Evolutionary conservation across 2,113 vertebrate species (phyloP).

Genomic region (Poeciliopsis occidentalis): DNA sequence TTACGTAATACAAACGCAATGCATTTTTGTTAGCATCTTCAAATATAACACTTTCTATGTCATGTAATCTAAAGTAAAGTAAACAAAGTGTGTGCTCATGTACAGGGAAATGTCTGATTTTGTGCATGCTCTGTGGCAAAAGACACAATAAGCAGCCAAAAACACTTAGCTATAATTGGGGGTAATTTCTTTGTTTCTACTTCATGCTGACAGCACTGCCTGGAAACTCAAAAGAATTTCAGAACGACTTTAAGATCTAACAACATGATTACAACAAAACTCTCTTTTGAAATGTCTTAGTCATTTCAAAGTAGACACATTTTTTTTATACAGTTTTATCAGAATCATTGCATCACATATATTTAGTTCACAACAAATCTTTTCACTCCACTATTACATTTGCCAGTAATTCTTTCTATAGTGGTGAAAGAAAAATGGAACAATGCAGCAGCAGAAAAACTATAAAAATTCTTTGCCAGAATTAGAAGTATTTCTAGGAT

Average conservation of each 20-base stretch:
- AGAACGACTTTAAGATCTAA: slow-evolving; percentile 53
- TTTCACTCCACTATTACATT: slow-evolving; percentile 1
- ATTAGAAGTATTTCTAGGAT: neutral
- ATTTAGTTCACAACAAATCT: neutral
- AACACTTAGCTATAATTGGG: no score
- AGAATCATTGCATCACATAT: slow-evolving; percentile 2
- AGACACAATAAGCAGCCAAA: no score
- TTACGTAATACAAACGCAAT: no score
- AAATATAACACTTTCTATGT: no score
- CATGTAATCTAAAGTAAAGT: no score
- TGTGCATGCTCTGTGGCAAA: no score
- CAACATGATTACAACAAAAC: slow-evolving; percentile 57
- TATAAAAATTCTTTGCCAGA: neutral
- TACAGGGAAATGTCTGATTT: no score
- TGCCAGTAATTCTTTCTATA: neutral
- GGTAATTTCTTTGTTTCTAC: no score
- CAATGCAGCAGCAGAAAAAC: neutral
- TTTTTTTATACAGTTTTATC: slow-evolving; percentile 3
- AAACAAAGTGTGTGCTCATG: no score
- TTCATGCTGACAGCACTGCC: no score
- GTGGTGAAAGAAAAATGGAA: neutral
- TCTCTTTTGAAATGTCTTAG: slow-evolving; percentile 27
- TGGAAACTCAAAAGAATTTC: slow-evolving; percentile 64
- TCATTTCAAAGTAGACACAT: slow-evolving; percentile 12
- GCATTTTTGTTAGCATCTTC: no score